Base-by-base conservation (phyloP, 2,888 invertebrate species). In the Caprella mutica region DNA sequence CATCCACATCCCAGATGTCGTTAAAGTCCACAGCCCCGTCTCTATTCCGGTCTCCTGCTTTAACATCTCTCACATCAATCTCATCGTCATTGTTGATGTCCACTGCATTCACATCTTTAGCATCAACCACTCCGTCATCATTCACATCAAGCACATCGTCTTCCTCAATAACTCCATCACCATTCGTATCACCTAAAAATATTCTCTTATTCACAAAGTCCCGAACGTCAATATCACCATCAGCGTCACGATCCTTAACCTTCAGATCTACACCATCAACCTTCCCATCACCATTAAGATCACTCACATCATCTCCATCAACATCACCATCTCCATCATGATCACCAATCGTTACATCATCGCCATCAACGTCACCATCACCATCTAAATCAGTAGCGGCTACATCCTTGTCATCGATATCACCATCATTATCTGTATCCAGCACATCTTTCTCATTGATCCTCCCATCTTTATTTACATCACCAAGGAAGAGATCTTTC, bases 151-250 rank as follows among this genome's bases (percentile, higher is more conserved):
- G 24, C 2, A 56, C 52, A 30, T 61, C 61, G 30, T 44, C 42
- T 5, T 26, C 26, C 21, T 58, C 55, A 8, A 61, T 42, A 17
- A 42, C 52, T 9, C 58, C 55, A 38, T 61, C 58, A 17, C 52
- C 38, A 30, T 58, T 56, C 26, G 21, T 9, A 48, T 61, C 61
- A 5, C 27, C 30, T 0, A 61, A 53, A n/a, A 61, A 29, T 1
- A 61, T n/a, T 27, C 19, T 35, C 23, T 61, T 56, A 17, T 61
- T 61, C 24, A 58, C 57, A 52, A 61, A 65, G 52, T 65, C 66
- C 52, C 50, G 57, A 52, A 46, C 53, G 54, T 61, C 62, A n/a
- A 61, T 61, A 26, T 61, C 61, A 14, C 61, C 61, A 53, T 61
- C 61, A 30, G 52, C 55, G 53, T 61, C 61, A 9, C 58, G 50